phyloP scores from a whole-genome alignment of 2,888 invertebrate genomes.

The Megalurothrips usitatus region DNA sequence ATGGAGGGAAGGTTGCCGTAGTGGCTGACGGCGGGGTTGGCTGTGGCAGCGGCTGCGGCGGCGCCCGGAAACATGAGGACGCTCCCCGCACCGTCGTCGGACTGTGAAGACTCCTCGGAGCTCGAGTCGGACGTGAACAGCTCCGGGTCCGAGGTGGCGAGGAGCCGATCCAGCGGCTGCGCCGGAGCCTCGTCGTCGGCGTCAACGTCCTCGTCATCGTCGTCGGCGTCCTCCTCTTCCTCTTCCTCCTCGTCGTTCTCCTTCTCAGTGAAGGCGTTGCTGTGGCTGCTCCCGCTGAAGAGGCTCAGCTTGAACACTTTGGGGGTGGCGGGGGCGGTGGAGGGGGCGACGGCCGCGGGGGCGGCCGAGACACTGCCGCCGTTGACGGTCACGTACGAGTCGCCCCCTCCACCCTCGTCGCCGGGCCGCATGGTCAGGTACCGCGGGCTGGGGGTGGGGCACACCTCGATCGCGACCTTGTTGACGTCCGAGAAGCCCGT shows the following conservation, averaged over 20 bases:
- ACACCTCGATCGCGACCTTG: slow-evolving; percentile 11
- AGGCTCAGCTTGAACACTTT: slow-evolving; percentile 11
- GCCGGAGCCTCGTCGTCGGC: neutral
- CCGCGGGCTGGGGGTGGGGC: neutral
- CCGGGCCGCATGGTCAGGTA: slow-evolving; percentile 8
- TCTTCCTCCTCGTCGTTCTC: neutral
- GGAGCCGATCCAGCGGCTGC: neutral
- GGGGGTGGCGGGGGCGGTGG: neutral
- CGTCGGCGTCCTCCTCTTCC: neutral
- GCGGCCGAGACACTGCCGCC: neutral
- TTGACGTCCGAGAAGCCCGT: slow-evolving; percentile 17
- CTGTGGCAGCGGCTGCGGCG: neutral
- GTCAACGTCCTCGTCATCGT: neutral
- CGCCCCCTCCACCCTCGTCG: slow-evolving; percentile 21
- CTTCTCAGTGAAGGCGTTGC: neutral
- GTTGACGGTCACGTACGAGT: slow-evolving; percentile 30
- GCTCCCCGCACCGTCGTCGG: slow-evolving; percentile 14
- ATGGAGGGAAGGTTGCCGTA: neutral
- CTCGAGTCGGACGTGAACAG: neutral
- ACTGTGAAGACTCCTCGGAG: neutral
- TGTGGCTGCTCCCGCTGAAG: slow-evolving; percentile 11
- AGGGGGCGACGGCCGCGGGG: neutral
- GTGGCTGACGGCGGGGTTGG: neutral
- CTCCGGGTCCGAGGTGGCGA: neutral
- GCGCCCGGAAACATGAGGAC: slow-evolving; percentile 23